These are phyloP conservation scores for Malthinus seriepunctatus DNA, from an alignment of 2,888 invertebrate genomes.

Conservation along the genomic window DNA sequence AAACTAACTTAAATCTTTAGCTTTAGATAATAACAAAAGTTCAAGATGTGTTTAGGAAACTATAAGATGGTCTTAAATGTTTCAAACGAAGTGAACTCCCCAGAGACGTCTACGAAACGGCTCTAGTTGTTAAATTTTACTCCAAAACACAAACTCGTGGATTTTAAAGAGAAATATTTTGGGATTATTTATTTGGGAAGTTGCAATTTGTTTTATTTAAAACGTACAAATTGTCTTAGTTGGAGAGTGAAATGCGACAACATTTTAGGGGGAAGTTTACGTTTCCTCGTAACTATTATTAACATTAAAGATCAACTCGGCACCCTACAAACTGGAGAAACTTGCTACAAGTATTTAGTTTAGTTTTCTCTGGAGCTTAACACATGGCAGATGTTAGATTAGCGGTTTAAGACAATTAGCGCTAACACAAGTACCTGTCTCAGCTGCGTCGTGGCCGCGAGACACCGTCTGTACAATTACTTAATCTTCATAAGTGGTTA, in stretches of 20 bases:
- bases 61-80: constrained; percentile 3
- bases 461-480: constrained; percentile 32
- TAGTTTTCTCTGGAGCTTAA: constrained; percentile 38
- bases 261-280: constrained; percentile 10
- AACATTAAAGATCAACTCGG: constrained; percentile 25
- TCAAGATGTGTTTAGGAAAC: constrained; percentile 1
- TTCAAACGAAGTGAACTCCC: background rate
- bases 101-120: background rate
- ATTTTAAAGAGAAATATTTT: too few relatives aligned
- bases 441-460: constrained; percentile 30
- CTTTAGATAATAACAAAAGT: background rate
- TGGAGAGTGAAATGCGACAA: background rate
- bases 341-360: constrained; percentile 34
- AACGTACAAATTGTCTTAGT: background rate
- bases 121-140: too few relatives aligned
- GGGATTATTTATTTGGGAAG: too few relatives aligned
- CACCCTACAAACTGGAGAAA: constrained; percentile 27
- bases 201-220: too few relatives aligned
- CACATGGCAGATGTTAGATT: constrained; percentile 45
- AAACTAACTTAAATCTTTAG: too few relatives aligned
- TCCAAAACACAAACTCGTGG: too few relatives aligned
- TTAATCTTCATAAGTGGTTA: constrained; percentile 42
- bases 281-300: constrained; percentile 22
- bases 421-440: constrained; percentile 36
- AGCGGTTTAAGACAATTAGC: constrained; percentile 48